Conservation (phyloP, 2,888 invertebrate genomes). For the Drosophila glabriapex region DNA sequence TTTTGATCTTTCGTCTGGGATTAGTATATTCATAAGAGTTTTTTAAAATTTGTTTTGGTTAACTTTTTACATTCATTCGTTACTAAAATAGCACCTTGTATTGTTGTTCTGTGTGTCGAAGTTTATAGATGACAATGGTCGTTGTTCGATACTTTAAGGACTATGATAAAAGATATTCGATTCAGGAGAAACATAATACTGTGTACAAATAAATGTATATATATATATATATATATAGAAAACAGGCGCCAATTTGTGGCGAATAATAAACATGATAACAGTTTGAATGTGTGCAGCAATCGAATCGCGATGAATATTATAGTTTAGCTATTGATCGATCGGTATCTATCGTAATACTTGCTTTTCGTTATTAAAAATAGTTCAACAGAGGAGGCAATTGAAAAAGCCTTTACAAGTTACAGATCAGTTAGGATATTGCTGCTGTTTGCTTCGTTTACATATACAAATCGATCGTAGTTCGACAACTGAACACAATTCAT, state of each 20-base stretch:
- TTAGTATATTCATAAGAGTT: constrained; percentile 52
- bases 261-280: constrained; percentile 40
- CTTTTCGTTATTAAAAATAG: constrained; percentile 22
- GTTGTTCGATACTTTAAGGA: constrained; percentile 56
- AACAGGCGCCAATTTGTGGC: constrained; percentile 29
- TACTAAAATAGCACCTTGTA: constrained; percentile 80
- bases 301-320: constrained; percentile 18
- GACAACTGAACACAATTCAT: constrained; percentile 48
- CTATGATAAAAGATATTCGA: constrained; percentile 32
- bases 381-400: constrained; percentile 6
- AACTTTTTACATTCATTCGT: constrained; percentile 52
- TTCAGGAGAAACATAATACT: constrained; percentile 42
- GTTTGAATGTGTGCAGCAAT: constrained; percentile 39
- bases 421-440: constrained; percentile 15
- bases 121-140: constrained; percentile 66
- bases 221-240: constrained; percentile 4
- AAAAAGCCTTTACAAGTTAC: not conserved
- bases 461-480: constrained; percentile 25
- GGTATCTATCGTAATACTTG: constrained; percentile 8
- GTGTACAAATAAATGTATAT: constrained; percentile 28
- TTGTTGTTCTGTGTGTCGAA: constrained; percentile 68
- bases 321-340: not conserved
- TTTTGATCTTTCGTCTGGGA: constrained; percentile 51
- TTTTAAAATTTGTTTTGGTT: constrained; percentile 48
- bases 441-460: not conserved